These are phyloP conservation scores for Deilephila elpenor DNA, from an alignment of 2,888 invertebrate species.

Conservation along the genomic window DNA sequence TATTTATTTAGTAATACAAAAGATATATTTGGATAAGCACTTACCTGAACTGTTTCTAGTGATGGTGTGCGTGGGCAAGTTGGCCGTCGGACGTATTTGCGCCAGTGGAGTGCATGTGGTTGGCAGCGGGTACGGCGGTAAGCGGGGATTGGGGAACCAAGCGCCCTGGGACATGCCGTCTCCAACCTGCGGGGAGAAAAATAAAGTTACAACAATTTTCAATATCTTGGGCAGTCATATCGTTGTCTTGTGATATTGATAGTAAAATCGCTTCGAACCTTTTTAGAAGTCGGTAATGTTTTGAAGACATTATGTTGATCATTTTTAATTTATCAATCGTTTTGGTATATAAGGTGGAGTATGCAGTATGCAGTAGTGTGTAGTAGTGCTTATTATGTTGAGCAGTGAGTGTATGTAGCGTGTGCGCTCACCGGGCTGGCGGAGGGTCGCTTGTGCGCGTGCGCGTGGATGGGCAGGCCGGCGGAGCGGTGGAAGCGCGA, in stretches of 20 bases:
- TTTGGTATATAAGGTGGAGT: background rate
- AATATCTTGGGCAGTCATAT: no score
- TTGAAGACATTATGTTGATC: no score
- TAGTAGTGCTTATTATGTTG: background rate
- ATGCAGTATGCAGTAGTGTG: background rate
- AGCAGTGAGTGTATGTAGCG: background rate
- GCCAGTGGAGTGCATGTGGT: constrained; percentile 91
- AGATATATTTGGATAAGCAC: constrained; percentile 14
- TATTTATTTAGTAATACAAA: no score
- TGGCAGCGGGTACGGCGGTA: constrained; percentile 96
- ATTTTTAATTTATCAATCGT: no score
- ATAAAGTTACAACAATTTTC: background rate
- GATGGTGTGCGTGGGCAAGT: constrained; percentile 79
- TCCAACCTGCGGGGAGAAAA: constrained; percentile 52
- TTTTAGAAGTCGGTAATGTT: no score
- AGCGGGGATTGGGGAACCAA: constrained; percentile 93
- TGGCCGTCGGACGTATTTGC: constrained; percentile 90
- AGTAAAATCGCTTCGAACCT: no score
- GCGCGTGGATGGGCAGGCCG: constrained; percentile 87
- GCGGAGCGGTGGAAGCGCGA: constrained; percentile 98
- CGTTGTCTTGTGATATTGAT: no score
- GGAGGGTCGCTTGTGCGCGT: constrained; percentile 47
- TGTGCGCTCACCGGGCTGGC: constrained; percentile 44
- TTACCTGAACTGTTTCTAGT: constrained; percentile 81
- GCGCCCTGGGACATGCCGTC: constrained; percentile 72